Evolutionary conservation across 2,113 vertebrate species (phyloP).

Genomic region (Elachura formosa): DNA sequence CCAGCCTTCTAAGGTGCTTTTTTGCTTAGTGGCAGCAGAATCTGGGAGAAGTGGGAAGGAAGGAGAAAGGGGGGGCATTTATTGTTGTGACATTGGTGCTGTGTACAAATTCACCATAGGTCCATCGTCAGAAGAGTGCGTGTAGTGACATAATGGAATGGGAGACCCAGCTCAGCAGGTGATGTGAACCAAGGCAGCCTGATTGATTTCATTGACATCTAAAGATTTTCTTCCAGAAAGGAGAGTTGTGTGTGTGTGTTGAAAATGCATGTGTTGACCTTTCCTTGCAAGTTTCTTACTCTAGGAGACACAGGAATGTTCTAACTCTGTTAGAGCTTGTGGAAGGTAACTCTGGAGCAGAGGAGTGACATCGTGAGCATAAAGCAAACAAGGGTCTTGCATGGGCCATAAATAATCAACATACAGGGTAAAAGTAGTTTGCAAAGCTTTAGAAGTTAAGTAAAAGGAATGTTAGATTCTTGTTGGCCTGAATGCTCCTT

Average conservation of each 20-base stretch:
- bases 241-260: background rate
- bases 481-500: background rate
- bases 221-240: background rate
- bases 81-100: background rate
- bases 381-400: background rate
- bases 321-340: background rate
- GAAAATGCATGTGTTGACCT: background rate
- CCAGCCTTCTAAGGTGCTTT: background rate
- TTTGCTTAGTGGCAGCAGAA: background rate
- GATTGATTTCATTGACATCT: background rate
- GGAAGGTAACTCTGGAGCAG: background rate
- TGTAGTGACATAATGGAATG: background rate
- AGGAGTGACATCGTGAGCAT: background rate
- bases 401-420: background rate
- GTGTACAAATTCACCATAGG: slow-evolving; percentile 3
- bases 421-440: background rate
- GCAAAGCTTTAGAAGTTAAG: background rate
- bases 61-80: background rate
- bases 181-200: background rate
- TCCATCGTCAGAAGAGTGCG: background rate
- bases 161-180: background rate
- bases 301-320: background rate
- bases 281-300: background rate
- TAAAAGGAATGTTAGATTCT: background rate
- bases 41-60: background rate